These are phyloP conservation scores for Amazona vittata DNA, from an alignment of 2,113 vertebrate genomes.

Conservation along the genomic window DNA sequence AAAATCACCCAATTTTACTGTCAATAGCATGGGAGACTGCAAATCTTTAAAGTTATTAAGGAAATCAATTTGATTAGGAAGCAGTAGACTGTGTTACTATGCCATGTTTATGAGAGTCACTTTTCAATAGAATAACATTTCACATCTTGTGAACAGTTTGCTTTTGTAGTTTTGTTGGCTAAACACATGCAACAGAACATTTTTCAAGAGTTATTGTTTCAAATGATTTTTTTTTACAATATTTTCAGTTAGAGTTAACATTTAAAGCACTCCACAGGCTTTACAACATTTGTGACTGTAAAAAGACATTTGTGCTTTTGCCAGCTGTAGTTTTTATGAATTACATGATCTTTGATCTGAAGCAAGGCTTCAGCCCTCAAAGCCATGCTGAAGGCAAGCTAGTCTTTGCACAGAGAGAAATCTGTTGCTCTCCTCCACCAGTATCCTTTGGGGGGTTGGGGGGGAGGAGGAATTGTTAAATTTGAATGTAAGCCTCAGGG, in stretches of 20 bases:
- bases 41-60: not conserved
- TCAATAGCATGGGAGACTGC: not conserved
- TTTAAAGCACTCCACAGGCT: not conserved
- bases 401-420: not conserved
- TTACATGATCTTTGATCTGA: conserved; percentile 7
- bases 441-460: not conserved
- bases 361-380: not conserved
- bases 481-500: not conserved
- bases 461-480: not conserved
- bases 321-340: conserved; percentile 10
- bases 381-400: not conserved
- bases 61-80: not conserved
- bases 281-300: not conserved
- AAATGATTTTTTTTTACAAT: not conserved
- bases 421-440: not conserved
- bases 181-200: not conserved
- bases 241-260: not conserved
- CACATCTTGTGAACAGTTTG: not conserved
- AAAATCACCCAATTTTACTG: not conserved
- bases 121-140: not conserved
- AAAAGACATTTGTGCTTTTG: not conserved
- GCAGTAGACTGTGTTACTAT: not conserved
- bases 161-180: not conserved
- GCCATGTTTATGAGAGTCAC: not conserved
- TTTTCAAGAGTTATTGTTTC: not conserved